These are phyloP conservation scores for Catharus minimus DNA, from an alignment of 2,113 vertebrate genomes.

Conservation along the genomic window DNA sequence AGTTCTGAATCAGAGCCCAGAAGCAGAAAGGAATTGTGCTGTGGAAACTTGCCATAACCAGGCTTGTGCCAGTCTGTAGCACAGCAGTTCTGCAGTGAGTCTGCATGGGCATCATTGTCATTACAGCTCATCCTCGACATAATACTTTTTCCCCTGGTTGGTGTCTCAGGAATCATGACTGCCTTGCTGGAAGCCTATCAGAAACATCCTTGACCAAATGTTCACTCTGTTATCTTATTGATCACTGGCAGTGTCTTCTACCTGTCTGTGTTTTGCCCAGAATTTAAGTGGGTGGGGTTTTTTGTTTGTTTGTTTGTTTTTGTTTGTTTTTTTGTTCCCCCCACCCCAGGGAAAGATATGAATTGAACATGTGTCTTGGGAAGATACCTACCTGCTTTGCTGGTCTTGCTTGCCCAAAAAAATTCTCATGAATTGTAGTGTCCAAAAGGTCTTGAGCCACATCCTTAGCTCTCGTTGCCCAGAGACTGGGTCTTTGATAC, in stretches of 20 bases:
- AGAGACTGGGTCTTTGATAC: neutral
- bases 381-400: neutral
- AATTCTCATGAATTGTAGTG: neutral
- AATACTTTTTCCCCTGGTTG: neutral
- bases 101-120: neutral
- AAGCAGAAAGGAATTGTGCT: neutral
- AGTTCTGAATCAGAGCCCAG: constrained; percentile 29
- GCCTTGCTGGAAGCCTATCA: neutral
- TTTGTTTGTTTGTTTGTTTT: too few species aligned
- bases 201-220: neutral
- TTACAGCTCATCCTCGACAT: neutral
- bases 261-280: neutral
- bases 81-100: neutral
- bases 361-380: neutral
- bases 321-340: neutral
- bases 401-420: neutral
- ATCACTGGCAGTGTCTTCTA: neutral
- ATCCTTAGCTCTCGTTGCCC: neutral
- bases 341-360: neutral
- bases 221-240: neutral
- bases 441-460: neutral
- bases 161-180: neutral
- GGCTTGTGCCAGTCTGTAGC: neutral
- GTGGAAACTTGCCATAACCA: constrained; percentile 11
- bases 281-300: neutral